phyloP scores from a whole-genome alignment of 2,113 vertebrate genomes.

The Cebidichthys violaceus region DNA sequence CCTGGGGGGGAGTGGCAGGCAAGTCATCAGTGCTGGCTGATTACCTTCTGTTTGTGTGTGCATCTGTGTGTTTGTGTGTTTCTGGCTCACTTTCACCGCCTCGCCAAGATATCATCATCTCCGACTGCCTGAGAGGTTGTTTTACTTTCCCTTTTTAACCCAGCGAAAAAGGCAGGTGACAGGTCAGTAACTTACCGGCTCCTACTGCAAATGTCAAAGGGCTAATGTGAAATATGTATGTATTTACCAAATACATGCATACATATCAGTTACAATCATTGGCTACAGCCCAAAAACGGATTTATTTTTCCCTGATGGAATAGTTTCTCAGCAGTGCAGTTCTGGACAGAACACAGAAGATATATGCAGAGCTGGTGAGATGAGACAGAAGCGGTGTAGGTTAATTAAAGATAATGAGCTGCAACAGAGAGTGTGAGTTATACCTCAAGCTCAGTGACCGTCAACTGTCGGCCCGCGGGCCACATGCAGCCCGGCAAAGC shows the following conservation, averaged over 20 bases:
- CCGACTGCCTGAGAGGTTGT: conserved; percentile 21
- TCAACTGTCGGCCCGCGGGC: not conserved
- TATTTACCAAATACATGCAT: not conserved
- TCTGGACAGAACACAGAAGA: not conserved
- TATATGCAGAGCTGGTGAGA: not conserved
- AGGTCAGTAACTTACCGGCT: not conserved
- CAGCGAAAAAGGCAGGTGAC: not conserved
- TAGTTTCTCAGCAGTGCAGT: not conserved
- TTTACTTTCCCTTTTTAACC: conserved; percentile 32
- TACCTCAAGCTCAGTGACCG: not conserved
- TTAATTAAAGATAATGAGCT: conserved; percentile 20
- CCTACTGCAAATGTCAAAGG: not conserved
- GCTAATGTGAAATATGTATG: not conserved
- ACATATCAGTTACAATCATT: not conserved
- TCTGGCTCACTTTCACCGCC: conserved; percentile 16
- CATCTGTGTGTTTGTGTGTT: conserved; percentile 22
- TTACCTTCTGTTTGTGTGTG: conserved; percentile 55
- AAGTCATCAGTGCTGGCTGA: conserved; percentile 63
- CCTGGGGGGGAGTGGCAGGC: conserved; percentile 10
- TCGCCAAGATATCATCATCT: not conserved
- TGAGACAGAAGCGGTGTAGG: not conserved
- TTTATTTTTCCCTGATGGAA: not conserved
- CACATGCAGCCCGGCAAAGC: not conserved
- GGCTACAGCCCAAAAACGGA: not conserved
- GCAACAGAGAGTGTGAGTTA: not conserved